Conservation (phyloP, 2,888 invertebrate genomes). For the Abrostola tripartita region DNA sequence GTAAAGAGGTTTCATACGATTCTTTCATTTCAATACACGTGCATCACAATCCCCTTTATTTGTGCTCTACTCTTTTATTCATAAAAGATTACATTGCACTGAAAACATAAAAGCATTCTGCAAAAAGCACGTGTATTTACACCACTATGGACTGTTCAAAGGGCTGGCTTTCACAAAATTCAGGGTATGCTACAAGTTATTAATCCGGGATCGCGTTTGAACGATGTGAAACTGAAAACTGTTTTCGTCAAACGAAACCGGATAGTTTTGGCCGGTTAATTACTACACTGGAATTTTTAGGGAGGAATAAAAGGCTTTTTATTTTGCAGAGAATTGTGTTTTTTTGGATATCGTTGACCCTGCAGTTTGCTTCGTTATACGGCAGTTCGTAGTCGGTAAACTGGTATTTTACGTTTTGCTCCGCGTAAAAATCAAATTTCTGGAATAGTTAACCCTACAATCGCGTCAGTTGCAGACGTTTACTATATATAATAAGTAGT, state of each 20-base stretch:
- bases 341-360: background rate
- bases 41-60: slow-evolving; percentile 31
- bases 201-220: slow-evolving; percentile 33
- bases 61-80: slow-evolving; percentile 23
- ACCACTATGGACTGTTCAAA: slow-evolving; percentile 33
- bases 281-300: slow-evolving; percentile 8
- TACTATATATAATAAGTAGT: no score
- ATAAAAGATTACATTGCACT: slow-evolving; percentile 44
- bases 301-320: slow-evolving; percentile 2
- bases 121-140: slow-evolving; percentile 37
- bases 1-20: slow-evolving; percentile 23
- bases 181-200: slow-evolving; percentile 33
- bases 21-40: slow-evolving; percentile 30
- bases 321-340: background rate
- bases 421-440: no score
- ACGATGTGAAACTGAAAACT: slow-evolving; percentile 37
- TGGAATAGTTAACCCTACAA: no score
- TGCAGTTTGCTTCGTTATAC: no score
- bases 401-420: no score
- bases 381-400: no score
- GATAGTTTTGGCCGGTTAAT: slow-evolving; percentile 12
- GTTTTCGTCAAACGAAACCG: slow-evolving; percentile 31
- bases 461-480: no score
- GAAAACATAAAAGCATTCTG: slow-evolving; percentile 29
- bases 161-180: slow-evolving; percentile 37